These are phyloP conservation scores for Conistra vaccinii DNA, from an alignment of 2,888 invertebrate genomes.

Conservation along the genomic window DNA sequence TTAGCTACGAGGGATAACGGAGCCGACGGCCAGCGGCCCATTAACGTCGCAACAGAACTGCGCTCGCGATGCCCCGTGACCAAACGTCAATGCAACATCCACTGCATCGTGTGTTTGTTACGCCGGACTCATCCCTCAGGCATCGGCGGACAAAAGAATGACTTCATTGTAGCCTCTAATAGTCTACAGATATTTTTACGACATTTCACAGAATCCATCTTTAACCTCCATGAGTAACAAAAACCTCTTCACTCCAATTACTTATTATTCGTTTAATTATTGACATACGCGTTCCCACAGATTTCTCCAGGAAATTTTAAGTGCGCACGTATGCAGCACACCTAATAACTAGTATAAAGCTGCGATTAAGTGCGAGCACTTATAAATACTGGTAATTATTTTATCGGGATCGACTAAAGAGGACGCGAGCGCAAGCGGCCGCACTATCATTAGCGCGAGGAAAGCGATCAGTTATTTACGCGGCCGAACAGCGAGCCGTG, in stretches of 20 bases:
- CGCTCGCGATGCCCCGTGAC: slow-evolving; percentile 86
- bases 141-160: slow-evolving; percentile 86
- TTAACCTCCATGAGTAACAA: slow-evolving; percentile 61
- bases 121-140: slow-evolving; percentile 82
- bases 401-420: slow-evolving; percentile 87
- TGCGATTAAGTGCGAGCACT: slow-evolving; percentile 85
- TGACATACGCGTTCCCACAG: slow-evolving; percentile 75
- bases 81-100: slow-evolving; percentile 89
- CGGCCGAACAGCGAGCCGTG: slow-evolving; percentile 81
- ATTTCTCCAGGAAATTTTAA: slow-evolving; percentile 81
- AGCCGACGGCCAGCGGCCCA: slow-evolving; percentile 85
- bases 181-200: slow-evolving; percentile 79
- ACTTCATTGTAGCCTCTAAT: slow-evolving; percentile 86
- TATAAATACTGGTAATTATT: slow-evolving; percentile 89
- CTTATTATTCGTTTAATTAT: slow-evolving; percentile 80
- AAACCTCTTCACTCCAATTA: slow-evolving; percentile 68
- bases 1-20: slow-evolving; percentile 91
- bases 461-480: slow-evolving; percentile 90
- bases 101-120: slow-evolving; percentile 75
- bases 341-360: slow-evolving; percentile 81
- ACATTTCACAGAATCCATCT: slow-evolving; percentile 73
- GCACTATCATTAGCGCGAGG: slow-evolving; percentile 89
- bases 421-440: slow-evolving; percentile 82
- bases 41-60: slow-evolving; percentile 79
- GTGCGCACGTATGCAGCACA: slow-evolving; percentile 75